Base-by-base conservation (phyloP, 2,113 vertebrate genomes). In the Stomatorhinus ivindoensis region DNA sequence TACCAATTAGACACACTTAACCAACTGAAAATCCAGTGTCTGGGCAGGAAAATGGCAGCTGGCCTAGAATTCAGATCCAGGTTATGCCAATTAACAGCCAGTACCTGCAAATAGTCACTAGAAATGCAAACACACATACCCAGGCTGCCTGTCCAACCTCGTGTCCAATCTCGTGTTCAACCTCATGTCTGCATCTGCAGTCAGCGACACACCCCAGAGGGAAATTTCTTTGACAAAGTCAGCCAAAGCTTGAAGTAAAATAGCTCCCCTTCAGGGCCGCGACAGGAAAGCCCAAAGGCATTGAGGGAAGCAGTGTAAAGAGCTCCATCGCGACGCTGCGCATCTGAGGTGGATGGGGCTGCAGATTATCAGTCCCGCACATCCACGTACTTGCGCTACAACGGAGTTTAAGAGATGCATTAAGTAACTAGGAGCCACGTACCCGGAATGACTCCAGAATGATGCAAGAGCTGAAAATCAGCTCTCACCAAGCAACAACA, bases 391-490 rank as follows among this genome's bases (percentile, higher is more conserved):
- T 6, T 10, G 31, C 5, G 15, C 55, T 46, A 84, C 89, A 88
- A 82, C n/a, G 47, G 69, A 42, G 65, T 89, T 90, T 89, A 87
- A 91, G 80, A 42, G 11, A 69, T 91, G 91, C 89, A 88, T 83
- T 47, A 51, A 76, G 86, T 3, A 87, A 82, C 85, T 51, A 27
- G 4, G 89, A 87, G 47, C 89, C 58, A 15, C 86, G 24, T 46
- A 39, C 86, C 90, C 73, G 15, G 24, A 90, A 91, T 94, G 93
- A 94, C 93, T 93, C 89, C 93, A 94, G 91, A 76, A 90, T 95
- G 94, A 95, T n/a, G 94, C 93, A 94, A 94, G 91, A 91, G 93
- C 91, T 91, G 93, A 93, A 94, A 94, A 91, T 80, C 90, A 80
- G 27, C 83, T 89, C 53, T 42, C 19, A 44, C 39, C 31, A 86